A percentile compares a stretch with the other conserved stretches of the same genome.
These are phyloP conservation scores for Pycnomerus fuliginosus DNA, from an alignment of 2,888 invertebrate species.

Conservation along the genomic window DNA sequence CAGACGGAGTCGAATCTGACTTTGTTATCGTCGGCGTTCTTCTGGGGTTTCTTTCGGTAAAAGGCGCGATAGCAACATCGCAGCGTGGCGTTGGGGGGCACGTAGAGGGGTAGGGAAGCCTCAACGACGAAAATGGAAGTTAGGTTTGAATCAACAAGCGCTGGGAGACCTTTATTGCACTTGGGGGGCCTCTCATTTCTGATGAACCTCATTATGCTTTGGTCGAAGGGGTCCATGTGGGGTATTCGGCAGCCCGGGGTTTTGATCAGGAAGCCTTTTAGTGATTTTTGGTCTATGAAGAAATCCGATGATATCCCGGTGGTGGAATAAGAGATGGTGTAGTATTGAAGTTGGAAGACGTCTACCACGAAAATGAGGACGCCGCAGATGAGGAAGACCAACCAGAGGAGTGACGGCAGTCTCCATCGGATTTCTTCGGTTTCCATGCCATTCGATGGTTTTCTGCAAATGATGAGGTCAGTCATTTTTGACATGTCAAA, in stretches of 20 bases:
- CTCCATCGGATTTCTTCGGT: constrained; percentile 25
- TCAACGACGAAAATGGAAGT: constrained; percentile 60
- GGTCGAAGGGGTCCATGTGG: constrained; percentile 62
- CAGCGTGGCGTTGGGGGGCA: constrained; percentile 51
- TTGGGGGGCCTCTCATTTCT: constrained; percentile 53
- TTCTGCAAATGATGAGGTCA: too few species aligned
- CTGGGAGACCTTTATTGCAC: constrained; percentile 56
- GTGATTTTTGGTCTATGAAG: constrained; percentile 5
- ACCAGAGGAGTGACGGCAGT: constrained; percentile 38
- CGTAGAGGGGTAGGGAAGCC: constrained; percentile 53
- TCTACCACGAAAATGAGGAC: constrained; percentile 40
- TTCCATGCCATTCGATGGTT: constrained; percentile 34
- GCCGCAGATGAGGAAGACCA: constrained; percentile 36
- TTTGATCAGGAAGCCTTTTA: constrained; percentile 50
- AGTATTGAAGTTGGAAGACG: constrained; percentile 38
- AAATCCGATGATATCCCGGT: constrained; percentile 1
- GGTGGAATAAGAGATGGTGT: constrained; percentile 8
- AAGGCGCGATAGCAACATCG: constrained; percentile 66
- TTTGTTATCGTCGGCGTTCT: constrained; percentile 55
- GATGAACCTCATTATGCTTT: constrained; percentile 58
- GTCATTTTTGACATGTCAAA: too few species aligned
- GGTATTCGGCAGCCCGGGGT: constrained; percentile 70
- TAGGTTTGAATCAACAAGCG: constrained; percentile 60
- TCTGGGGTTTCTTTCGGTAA: constrained; percentile 55
- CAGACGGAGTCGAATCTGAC: constrained; percentile 56